phyloP scores from a whole-genome alignment of 2,888 invertebrate species.

The Margaritifera margaritifera region DNA sequence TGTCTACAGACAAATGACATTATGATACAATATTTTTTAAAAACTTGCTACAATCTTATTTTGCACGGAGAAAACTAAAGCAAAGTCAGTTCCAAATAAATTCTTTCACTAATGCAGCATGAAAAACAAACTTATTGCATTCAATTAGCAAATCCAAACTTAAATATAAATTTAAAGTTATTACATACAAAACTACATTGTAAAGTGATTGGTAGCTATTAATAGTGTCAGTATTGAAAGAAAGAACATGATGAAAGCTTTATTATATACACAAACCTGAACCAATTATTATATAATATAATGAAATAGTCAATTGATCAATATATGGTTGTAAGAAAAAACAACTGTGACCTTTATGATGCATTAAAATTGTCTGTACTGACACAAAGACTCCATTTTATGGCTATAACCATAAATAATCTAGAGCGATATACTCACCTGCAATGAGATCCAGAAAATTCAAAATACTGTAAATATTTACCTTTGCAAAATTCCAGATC shows the following conservation, averaged over 20 bases:
- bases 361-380: too few relatives aligned
- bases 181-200: background rate
- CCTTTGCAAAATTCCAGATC: constrained; percentile 88
- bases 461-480: constrained; percentile 24
- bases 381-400: background rate
- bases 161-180: background rate
- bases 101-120: too few relatives aligned
- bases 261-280: too few relatives aligned
- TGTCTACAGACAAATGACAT: too few relatives aligned
- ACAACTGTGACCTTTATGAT: background rate
- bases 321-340: background rate
- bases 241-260: background rate
- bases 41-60: too few relatives aligned
- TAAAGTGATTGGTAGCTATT: too few relatives aligned
- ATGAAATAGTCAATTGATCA: background rate
- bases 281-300: background rate
- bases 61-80: too few relatives aligned
- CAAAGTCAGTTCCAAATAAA: too few relatives aligned
- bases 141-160: background rate
- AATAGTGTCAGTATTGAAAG: background rate
- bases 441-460: background rate
- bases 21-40: too few relatives aligned
- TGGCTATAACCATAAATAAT: background rate
- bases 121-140: too few relatives aligned
- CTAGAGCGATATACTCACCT: background rate